phyloP scores from a whole-genome alignment of 1,140 invertebrate species.

The Heliconius himera region DNA sequence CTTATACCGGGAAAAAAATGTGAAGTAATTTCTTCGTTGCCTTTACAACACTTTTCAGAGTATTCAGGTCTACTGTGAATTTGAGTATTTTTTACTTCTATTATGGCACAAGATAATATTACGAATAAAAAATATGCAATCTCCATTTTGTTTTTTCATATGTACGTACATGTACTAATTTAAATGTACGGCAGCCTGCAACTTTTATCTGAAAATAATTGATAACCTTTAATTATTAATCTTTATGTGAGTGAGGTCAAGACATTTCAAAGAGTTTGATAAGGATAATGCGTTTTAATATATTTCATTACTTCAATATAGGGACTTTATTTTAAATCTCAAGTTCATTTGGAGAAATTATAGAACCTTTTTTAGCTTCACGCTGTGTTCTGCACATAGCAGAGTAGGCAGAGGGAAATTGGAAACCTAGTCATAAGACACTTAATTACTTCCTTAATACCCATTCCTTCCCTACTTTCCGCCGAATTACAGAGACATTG shows the following conservation, averaged over 20 bases:
- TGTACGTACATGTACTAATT: not conserved
- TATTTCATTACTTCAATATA: not conserved
- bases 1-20: not conserved
- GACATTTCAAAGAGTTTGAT: not conserved
- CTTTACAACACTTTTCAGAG: conserved; percentile 4
- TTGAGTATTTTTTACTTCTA: conserved; percentile 8
- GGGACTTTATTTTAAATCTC: too few species aligned
- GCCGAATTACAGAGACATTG: too few species aligned
- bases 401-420: too few species aligned
- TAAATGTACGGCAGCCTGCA: too few species aligned
- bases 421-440: too few species aligned
- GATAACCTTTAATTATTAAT: not conserved
- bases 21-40: not conserved
- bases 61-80: not conserved
- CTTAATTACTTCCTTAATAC: too few species aligned
- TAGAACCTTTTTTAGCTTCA: too few species aligned
- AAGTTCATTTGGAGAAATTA: too few species aligned
- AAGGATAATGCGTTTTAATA: not conserved
- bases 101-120: not conserved
- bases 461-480: too few species aligned
- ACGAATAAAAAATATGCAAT: not conserved
- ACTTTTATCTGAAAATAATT: not conserved
- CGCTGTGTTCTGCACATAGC: too few species aligned
- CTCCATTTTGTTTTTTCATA: not conserved
- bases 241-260: not conserved